Percentiles rank a stretch among this genome's conserved stretches.
Conservation (phyloP, 2,797 vertebrate species). For the Pangasius djambal region DNA sequence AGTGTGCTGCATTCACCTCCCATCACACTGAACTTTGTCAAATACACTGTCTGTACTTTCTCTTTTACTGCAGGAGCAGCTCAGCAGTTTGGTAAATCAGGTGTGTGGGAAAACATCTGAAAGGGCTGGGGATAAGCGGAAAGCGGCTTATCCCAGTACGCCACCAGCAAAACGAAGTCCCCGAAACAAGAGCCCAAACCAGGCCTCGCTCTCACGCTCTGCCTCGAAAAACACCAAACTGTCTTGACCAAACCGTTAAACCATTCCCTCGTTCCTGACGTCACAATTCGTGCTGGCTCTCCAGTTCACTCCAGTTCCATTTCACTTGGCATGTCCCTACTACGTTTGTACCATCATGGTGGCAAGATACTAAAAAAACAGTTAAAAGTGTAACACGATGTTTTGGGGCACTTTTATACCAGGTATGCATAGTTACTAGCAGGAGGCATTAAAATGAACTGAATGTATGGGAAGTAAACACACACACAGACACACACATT, state of each 20-base stretch:
- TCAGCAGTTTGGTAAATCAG: slow-evolving; percentile 93
- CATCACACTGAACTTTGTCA: not conserved
- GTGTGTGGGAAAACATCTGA: slow-evolving; percentile 89
- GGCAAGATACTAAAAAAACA: slow-evolving; percentile 15
- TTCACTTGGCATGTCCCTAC: slow-evolving; percentile 47
- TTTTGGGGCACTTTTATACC: slow-evolving; percentile 47
- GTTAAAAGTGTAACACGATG: not conserved
- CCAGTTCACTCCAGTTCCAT: slow-evolving; percentile 19
- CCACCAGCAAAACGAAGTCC: slow-evolving; percentile 93
- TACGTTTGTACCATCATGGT: slow-evolving; percentile 13
- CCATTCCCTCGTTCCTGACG: slow-evolving; percentile 68
- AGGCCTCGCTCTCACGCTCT: slow-evolving; percentile 89
- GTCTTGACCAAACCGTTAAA: slow-evolving; percentile 47
- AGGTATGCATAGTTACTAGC: slow-evolving; percentile 46
- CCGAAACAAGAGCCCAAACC: slow-evolving; percentile 89
- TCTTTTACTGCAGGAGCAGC: slow-evolving; percentile 84
- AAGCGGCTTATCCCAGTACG: slow-evolving; percentile 79
- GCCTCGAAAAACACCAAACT: slow-evolving; percentile 60
- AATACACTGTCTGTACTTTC: not conserved
- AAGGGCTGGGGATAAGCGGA: slow-evolving; percentile 79
- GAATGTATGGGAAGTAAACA: slow-evolving; percentile 53
- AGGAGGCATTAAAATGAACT: slow-evolving; percentile 43
- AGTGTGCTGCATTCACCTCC: not conserved
- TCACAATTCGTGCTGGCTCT: slow-evolving; percentile 69
- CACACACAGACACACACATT: not conserved